Evolutionary conservation across 2,113 vertebrate species (phyloP), one percentile per base, ranked within the genome.

Genomic region (Cryptomyrus ogoouensis): DNA sequence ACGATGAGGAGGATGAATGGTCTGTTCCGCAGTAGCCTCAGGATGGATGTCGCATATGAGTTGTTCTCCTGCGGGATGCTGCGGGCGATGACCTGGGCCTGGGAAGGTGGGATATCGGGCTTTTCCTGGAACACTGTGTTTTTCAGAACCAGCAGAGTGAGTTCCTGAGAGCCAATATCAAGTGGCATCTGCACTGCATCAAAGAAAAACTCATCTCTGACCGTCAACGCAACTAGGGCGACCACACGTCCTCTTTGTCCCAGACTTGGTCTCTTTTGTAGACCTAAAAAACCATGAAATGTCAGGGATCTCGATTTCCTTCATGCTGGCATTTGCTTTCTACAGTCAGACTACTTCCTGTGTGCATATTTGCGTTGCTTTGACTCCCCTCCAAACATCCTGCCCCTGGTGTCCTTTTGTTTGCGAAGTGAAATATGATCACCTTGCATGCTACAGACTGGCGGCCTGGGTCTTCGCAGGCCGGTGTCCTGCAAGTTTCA

Each of bases 1-100:
- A 98, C 90, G 93, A 97, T 90, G 17, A 99, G 96, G 31, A 99
- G 94, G 93, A 98, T 93, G 88, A 99, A 99, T 93, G 96, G 95
- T 91, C 93, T 91, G 92, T 98, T 99, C 90, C 91, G 86, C 90
- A 99, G 93, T 90, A 99, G 95, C 70, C 95, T 95, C 80, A 92
- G 0, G 88, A 99, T 95, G 12, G 97, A 97, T 1, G 95, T 93
- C 35, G 87, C 4, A 13, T 99, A 99, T 0, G 98, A 98, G 93
- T 97, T 94, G 2, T 98, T 95, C 0, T 92, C 91, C 0, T 91
- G 3, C 0, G 92, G 86, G 89, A 94, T 92, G 35, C 92, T 95
- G 89, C 96, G 95, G 90, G 97, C 95, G 47, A 94, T 93, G 56
- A 96, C 97, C 92, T 99, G 97, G 31, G 98, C 96, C 93, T 93